Percentiles rank a stretch among this genome's conserved stretches.
Conservation (phyloP, 2,888 invertebrate species). For the Biston stratarius region DNA sequence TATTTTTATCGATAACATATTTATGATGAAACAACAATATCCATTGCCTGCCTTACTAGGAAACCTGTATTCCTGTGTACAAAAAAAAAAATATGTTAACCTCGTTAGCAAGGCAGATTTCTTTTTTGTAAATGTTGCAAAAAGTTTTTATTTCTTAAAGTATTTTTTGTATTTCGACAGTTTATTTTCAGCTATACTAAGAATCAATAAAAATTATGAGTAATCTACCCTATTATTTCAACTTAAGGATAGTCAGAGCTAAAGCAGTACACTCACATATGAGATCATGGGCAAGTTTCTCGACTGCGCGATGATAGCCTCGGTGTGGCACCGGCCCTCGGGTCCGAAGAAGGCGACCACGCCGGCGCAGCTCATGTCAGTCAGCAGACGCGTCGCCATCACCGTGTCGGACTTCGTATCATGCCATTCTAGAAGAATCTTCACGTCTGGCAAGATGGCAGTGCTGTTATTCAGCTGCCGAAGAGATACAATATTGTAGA, state of each 20-base stretch:
- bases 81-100: no score
- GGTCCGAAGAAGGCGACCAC: conserved; percentile 98
- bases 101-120: no score
- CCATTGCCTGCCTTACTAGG: no score
- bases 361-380: conserved; percentile 96
- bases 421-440: conserved; percentile 91
- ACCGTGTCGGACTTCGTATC: conserved; percentile 95
- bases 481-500: background rate
- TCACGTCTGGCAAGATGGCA: conserved; percentile 90
- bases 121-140: no score
- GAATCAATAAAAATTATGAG: no score
- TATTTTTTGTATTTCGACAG: no score
- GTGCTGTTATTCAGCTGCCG: conserved; percentile 90
- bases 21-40: no score
- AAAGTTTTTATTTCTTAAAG: no score
- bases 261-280: conserved; percentile 90
- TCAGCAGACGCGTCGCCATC: conserved; percentile 92
- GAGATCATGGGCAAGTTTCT: conserved; percentile 98
- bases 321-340: conserved; percentile 97
- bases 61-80: no score
- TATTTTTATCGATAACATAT: background rate
- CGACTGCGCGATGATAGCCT: conserved; percentile 97
- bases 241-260: background rate
- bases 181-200: no score
- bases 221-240: no score